Base-by-base conservation (phyloP, 37 sponge, comb jelly and placozoan species). In the Spongilla lacustris region DNA sequence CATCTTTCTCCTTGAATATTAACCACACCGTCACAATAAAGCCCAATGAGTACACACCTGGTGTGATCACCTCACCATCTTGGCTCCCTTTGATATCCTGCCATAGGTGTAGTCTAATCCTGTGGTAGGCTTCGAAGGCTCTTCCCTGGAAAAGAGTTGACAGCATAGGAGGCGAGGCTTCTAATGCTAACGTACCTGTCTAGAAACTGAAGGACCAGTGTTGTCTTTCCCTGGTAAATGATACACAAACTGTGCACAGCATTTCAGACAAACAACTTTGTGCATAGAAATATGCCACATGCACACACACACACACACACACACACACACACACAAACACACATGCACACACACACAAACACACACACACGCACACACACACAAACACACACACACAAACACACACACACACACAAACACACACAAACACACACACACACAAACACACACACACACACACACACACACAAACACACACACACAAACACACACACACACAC, bases 41-140 rank as follows among this genome's bases (percentile, higher is more conserved):
- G 49, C 4, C 27, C 4, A 73, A 13, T n/a, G n/a, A n/a, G 23
- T 79, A 46, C 28, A 67, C 67, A 68, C 14, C 21, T 17, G 21
- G 21, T 58, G 58, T 58, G 58, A 58, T 58, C 34, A 22, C 38
- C 89, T 69, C 26, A 91, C 91, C 77, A 91, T 69, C 41, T 89
- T 89, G 22, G 89, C 78, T 70, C 89, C 92, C 34, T 78, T 76
- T 2, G 96, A 86, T 74, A 90, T 83, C 46, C 96, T 78, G 17
- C 98, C 98, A 86, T 81, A 98, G 8, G 96, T 95, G 79, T 98
- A 98, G 68, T 98, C 98, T 29, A 98, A 78, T 46, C 89, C 96
- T 32, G 88, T 91, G 32, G 98, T 96, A 0, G 98, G 91, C 58
- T 92, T 96, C 22, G 98, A 89, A 27, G 86, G 67, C 67, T 98